Conservation (phyloP, 23 tunicate genomes). For the Oikopleura dioica region DNA sequence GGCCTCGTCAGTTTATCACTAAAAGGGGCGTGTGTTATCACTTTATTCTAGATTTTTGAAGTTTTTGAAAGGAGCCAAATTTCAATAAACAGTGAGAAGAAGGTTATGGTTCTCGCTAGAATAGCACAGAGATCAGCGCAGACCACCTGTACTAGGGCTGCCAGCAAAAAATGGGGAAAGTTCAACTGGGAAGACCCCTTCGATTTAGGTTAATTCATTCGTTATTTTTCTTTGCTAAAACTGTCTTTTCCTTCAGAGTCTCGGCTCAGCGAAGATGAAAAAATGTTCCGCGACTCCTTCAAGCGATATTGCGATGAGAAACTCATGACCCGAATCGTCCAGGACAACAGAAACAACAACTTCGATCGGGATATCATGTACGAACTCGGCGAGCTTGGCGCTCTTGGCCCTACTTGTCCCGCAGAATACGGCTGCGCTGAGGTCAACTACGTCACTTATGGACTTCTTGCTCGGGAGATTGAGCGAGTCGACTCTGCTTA, state of each 20-base stretch:
- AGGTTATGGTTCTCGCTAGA: too few relatives aligned
- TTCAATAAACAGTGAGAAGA: too few relatives aligned
- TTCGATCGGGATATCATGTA: slow-evolving; percentile 14
- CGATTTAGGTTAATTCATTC: too few relatives aligned
- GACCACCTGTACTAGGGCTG: too few relatives aligned
- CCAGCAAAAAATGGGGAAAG: background rate
- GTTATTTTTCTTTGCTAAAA: too few relatives aligned
- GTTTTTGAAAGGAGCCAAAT: too few relatives aligned
- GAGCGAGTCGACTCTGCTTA: slow-evolving; percentile 18
- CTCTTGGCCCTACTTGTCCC: slow-evolving; percentile 15
- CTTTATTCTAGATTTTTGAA: too few relatives aligned
- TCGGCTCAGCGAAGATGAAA: slow-evolving; percentile 14
- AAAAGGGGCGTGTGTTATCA: too few relatives aligned
- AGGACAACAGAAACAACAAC: slow-evolving; percentile 3
- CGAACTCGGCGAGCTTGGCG: slow-evolving; percentile 14
- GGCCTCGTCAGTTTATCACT: too few relatives aligned
- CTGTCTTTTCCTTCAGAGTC: too few relatives aligned
- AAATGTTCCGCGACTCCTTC: slow-evolving; percentile 14
- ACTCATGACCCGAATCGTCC: slow-evolving; percentile 16
- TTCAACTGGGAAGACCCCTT: slow-evolving; percentile 18
- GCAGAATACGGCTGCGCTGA: slow-evolving; percentile 17
- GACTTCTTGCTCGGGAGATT: slow-evolving; percentile 16
- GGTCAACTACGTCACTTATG: slow-evolving; percentile 14
- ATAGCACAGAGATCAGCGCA: too few relatives aligned
- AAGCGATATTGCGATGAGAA: background rate